phyloP scores from a whole-genome alignment of 1,140 invertebrate species.

The Alviniconcha marisindica region DNA sequence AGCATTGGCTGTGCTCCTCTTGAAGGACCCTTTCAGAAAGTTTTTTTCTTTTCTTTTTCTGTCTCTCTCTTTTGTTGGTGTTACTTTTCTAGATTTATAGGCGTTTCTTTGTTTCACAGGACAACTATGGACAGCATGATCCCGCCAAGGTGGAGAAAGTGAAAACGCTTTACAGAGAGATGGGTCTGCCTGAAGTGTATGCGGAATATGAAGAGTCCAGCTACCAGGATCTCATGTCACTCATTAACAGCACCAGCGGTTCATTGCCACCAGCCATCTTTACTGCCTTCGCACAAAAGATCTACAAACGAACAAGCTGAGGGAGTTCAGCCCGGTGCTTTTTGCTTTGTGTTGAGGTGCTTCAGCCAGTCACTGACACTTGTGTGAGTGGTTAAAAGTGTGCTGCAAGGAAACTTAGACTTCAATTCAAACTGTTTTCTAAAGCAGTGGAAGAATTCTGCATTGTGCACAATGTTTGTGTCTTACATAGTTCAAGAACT shows the following conservation, averaged over 20 bases:
- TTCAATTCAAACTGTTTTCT: too few species aligned
- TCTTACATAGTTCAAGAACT: too few species aligned
- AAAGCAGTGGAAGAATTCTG: too few species aligned
- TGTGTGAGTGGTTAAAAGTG: neutral
- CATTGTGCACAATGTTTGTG: too few species aligned
- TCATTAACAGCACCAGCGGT: conserved; percentile 65
- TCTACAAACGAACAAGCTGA: conserved; percentile 75
- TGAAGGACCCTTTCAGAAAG: too few species aligned
- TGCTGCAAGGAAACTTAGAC: too few species aligned
- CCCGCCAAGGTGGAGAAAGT: conserved; percentile 83
- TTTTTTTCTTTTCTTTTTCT: neutral
- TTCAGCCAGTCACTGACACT: too few species aligned
- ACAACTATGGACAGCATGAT: conserved; percentile 87
- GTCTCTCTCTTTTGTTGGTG: neutral
- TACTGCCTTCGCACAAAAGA: conserved; percentile 73
- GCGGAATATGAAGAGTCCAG: conserved; percentile 89
- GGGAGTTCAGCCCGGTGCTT: neutral
- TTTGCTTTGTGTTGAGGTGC: too few species aligned
- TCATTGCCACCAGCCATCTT: conserved; percentile 72
- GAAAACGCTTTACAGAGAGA: conserved; percentile 87
- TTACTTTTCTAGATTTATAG: neutral
- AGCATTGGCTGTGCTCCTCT: too few species aligned
- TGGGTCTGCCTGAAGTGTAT: conserved; percentile 87
- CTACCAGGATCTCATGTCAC: conserved; percentile 63
- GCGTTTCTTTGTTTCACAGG: conserved; percentile 69